phyloP scores from a whole-genome alignment of 2,113 vertebrate species.

The Sinocyclocheilus grahami region DNA sequence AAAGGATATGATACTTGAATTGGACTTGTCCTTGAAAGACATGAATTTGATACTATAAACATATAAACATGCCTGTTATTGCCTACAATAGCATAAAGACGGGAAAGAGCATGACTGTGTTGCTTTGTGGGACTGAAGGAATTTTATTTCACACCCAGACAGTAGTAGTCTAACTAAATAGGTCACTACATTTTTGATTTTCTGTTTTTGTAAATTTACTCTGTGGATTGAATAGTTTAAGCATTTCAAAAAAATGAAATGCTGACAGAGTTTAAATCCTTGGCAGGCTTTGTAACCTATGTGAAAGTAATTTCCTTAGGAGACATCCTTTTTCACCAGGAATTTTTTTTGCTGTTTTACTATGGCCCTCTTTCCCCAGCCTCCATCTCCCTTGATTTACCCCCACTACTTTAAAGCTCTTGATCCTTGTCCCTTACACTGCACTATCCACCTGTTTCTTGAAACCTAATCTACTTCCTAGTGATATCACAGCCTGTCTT shows the following conservation, averaged over 20 bases:
- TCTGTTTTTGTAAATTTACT: neutral
- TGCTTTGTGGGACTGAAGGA: neutral
- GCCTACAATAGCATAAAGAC: neutral
- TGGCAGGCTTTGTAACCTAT: slow-evolving; percentile 60
- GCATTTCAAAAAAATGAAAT: neutral
- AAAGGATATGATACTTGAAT: neutral
- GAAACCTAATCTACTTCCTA: neutral
- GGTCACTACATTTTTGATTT: too few relatives aligned
- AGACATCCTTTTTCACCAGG: slow-evolving; percentile 57
- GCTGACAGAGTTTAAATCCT: slow-evolving; percentile 35
- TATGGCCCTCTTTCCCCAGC: neutral
- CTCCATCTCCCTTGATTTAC: slow-evolving; percentile 21
- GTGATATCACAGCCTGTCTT: slow-evolving; percentile 4
- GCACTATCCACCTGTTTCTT: slow-evolving; percentile 8
- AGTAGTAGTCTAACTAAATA: too few relatives aligned
- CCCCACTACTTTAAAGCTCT: slow-evolving; percentile 17
- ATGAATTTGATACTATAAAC: neutral
- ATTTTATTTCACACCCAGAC: neutral
- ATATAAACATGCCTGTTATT: neutral
- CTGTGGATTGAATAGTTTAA: neutral
- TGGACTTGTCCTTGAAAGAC: neutral
- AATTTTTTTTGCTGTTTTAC: slow-evolving; percentile 35
- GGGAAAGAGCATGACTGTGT: neutral
- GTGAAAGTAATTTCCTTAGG: slow-evolving; percentile 68
- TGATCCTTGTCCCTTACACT: neutral